Conservation (phyloP, 1,140 invertebrate species). For the Lutraria rhynchaena region DNA sequence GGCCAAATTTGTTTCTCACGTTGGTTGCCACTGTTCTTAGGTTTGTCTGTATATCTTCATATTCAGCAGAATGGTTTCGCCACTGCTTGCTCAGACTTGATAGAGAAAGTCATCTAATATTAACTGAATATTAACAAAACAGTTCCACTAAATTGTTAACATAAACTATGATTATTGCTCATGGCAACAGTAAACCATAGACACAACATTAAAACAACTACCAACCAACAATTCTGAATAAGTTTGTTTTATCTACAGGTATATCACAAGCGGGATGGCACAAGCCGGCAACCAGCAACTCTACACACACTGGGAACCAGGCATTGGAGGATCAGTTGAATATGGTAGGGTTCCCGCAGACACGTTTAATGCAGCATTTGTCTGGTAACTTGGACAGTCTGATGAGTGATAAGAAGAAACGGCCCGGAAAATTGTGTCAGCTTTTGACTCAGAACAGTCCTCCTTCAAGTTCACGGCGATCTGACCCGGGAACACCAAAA, state of each 20-base stretch:
- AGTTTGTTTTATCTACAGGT: conserved; percentile 19
- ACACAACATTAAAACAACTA: too few relatives aligned
- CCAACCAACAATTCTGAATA: too few relatives aligned
- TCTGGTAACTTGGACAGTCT: conserved; percentile 3
- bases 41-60: too few relatives aligned
- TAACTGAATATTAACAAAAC: too few relatives aligned
- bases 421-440: conserved; percentile 72
- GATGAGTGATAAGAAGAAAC: conserved; percentile 41
- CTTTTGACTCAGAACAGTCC: conserved; percentile 67
- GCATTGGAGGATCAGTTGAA: conserved; percentile 50
- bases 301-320: conserved; percentile 47
- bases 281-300: not conserved
- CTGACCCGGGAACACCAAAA: conserved; percentile 43
- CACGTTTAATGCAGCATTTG: conserved; percentile 19
- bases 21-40: too few relatives aligned
- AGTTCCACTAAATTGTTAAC: too few relatives aligned
- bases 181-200: too few relatives aligned
- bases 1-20: too few relatives aligned
- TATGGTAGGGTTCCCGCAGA: conserved; percentile 56
- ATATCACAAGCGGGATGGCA: conserved; percentile 34
- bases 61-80: too few relatives aligned
- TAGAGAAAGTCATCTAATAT: too few relatives aligned
- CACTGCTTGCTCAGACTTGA: too few relatives aligned
- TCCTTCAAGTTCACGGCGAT: conserved; percentile 40
- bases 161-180: too few relatives aligned